Conservation (phyloP, 1,140 invertebrate genomes). For the Pseudomyrmex gracilis region DNA sequence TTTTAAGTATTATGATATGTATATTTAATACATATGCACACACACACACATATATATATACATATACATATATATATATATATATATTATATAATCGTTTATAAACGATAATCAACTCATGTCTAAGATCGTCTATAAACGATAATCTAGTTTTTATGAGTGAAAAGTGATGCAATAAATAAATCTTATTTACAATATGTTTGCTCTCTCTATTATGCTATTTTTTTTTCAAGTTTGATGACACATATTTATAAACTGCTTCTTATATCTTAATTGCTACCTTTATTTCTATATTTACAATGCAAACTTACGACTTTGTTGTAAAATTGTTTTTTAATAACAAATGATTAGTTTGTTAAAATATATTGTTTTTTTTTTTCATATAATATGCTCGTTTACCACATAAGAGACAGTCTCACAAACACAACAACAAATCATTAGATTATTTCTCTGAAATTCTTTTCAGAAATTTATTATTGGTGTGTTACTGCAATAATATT, state of each 20-base stretch:
- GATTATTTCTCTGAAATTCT: slow-evolving; percentile 50
- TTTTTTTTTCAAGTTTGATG: slow-evolving; percentile 38
- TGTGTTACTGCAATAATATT: too few relatives aligned
- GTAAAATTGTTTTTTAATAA: slow-evolving; percentile 49
- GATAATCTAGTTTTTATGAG: slow-evolving; percentile 60
- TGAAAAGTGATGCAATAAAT: slow-evolving; percentile 22
- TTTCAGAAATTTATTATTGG: too few relatives aligned
- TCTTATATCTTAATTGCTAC: slow-evolving; percentile 29
- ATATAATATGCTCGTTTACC: slow-evolving; percentile 54
- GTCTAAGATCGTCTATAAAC: slow-evolving; percentile 16
- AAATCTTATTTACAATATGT: slow-evolving; percentile 69
- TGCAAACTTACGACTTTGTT: slow-evolving; percentile 50
- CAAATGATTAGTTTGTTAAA: slow-evolving; percentile 52
- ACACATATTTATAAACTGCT: slow-evolving; percentile 13
- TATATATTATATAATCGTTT: slow-evolving; percentile 29
- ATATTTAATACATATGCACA: slow-evolving; percentile 2
- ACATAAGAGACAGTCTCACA: slow-evolving; percentile 35
- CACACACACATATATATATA: too few relatives aligned
- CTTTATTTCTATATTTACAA: slow-evolving; percentile 67
- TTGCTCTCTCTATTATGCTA: slow-evolving; percentile 55
- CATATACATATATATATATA: too few relatives aligned
- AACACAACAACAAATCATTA: slow-evolving; percentile 67
- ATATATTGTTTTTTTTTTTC: slow-evolving; percentile 52
- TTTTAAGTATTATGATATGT: slow-evolving; percentile 73
- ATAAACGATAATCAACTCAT: slow-evolving; percentile 13